These are phyloP conservation scores for Liolophura sinensis DNA, from an alignment of 1,140 invertebrate species.

Conservation along the genomic window DNA sequence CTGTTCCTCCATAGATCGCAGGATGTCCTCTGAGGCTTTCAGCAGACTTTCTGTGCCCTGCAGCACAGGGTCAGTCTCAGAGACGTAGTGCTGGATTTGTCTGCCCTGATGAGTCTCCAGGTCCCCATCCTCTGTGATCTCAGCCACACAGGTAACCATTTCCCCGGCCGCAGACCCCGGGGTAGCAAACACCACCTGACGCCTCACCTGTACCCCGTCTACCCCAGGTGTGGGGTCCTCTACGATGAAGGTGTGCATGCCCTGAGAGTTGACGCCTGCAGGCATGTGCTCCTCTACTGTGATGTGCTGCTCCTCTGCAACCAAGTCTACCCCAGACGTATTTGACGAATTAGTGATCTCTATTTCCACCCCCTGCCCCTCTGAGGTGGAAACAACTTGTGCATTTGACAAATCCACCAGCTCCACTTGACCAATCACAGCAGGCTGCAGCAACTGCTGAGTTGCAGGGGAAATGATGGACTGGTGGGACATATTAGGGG, in stretches of 20 bases:
- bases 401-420: no score
- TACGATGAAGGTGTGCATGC: not conserved
- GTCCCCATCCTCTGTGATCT: constrained; percentile 10
- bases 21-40: constrained; percentile 39
- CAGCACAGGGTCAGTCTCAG: constrained; percentile 33
- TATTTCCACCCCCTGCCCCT: no score
- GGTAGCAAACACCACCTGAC: constrained; percentile 20
- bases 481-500: no score
- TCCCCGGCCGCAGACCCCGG: constrained; percentile 24
- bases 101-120: constrained; percentile 1
- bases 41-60: constrained; percentile 40
- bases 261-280: no score
- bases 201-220: constrained; percentile 10
- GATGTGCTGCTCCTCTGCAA: no score
- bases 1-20: constrained; percentile 20
- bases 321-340: no score
- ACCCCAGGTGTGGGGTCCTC: not conserved
- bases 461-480: no score
- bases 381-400: no score
- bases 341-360: no score
- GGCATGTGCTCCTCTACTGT: no score
- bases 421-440: no score
- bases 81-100: constrained; percentile 21
- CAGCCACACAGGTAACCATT: constrained; percentile 26
- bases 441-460: no score